Percentiles rank a stretch among this genome's conserved stretches.
Conservation (phyloP, 1,140 invertebrate genomes). For the Aphelenchoides fujianensis region DNA sequence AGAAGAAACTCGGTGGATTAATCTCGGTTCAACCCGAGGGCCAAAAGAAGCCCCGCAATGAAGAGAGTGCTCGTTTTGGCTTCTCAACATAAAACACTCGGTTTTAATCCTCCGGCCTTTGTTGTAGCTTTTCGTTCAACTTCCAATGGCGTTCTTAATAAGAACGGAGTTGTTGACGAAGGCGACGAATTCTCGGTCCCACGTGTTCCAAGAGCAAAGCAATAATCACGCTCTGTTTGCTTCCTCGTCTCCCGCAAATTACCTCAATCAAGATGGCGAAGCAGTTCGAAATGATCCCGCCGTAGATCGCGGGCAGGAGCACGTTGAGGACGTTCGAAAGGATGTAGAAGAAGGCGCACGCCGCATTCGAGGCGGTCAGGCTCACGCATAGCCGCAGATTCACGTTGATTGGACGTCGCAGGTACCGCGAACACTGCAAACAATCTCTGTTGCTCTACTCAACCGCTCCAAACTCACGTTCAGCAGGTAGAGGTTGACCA, state of each 20-base stretch:
- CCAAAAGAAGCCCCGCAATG: too few species aligned
- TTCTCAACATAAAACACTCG: too few species aligned
- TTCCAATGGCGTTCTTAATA: too few species aligned
- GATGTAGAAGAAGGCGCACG: conserved; percentile 51
- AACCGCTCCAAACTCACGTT: conserved; percentile 24
- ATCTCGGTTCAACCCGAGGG: too few species aligned
- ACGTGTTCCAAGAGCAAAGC: too few species aligned
- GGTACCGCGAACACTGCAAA: conserved; percentile 51
- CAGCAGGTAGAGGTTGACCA: conserved; percentile 29
- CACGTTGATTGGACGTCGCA: conserved; percentile 47
- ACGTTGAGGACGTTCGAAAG: conserved; percentile 49
- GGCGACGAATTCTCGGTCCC: too few species aligned
- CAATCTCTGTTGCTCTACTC: too few species aligned
- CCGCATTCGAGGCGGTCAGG: conserved; percentile 49
- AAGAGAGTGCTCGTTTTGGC: too few species aligned
- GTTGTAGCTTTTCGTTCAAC: too few species aligned
- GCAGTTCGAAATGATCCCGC: conserved; percentile 46
- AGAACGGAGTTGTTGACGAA: too few species aligned
- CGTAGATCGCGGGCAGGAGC: conserved; percentile 34
- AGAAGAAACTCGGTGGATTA: too few species aligned
- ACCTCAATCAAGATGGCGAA: conserved; percentile 49
- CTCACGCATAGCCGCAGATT: conserved; percentile 52
- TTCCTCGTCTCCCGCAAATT: not conserved
- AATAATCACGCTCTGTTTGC: conserved; percentile 1
- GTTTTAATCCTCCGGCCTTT: too few species aligned